Conservation (phyloP, 2,113 vertebrate species). For the Azemiops feae region DNA sequence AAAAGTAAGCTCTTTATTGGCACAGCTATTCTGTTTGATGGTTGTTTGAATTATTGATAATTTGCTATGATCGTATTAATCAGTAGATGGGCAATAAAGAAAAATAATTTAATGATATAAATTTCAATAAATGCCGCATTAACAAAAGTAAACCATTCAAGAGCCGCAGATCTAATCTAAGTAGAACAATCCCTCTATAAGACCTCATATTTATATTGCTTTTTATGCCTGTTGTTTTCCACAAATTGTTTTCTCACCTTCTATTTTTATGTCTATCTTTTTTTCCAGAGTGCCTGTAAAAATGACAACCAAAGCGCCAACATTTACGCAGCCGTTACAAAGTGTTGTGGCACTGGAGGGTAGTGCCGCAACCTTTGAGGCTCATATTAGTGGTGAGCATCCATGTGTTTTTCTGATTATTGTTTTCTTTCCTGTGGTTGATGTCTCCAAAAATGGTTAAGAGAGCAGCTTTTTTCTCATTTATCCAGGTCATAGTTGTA, state of each 20-base stretch:
- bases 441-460: background rate
- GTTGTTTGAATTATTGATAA: slow-evolving; percentile 9
- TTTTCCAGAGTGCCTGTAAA: slow-evolving; percentile 86
- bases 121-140: background rate
- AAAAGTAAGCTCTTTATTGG: slow-evolving; percentile 18
- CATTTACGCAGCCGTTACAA: slow-evolving; percentile 94
- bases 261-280: slow-evolving; percentile 42
- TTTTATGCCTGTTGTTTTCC: background rate
- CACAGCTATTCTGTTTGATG: slow-evolving; percentile 3
- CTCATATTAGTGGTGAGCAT: slow-evolving; percentile 94
- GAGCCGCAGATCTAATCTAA: background rate
- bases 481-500: background rate
- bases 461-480: background rate
- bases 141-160: background rate
- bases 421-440: background rate
- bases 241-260: background rate
- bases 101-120: background rate
- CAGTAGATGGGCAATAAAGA: background rate
- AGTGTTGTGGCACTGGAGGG: slow-evolving; percentile 99
- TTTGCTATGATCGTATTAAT: background rate
- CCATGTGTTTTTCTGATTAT: background rate
- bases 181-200: background rate
- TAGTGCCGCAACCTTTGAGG: slow-evolving; percentile 98
- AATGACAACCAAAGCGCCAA: slow-evolving; percentile 93
- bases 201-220: background rate